phyloP scores from a whole-genome alignment of 2,888 invertebrate species.

The Nezara viridula region DNA sequence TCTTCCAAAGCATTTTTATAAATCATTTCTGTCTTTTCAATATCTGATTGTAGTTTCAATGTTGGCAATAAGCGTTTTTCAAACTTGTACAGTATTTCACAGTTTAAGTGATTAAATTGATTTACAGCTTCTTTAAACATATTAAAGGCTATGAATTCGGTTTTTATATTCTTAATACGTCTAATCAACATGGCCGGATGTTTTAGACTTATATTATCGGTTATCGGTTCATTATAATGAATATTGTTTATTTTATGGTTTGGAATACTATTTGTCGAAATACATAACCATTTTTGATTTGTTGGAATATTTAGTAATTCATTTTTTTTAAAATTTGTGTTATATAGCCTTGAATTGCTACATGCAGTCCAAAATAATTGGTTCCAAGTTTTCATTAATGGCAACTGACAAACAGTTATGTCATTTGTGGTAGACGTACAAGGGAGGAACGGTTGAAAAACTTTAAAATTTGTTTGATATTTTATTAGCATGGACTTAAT shows the following conservation, averaged over 20 bases:
- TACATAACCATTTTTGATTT: conserved; percentile 12
- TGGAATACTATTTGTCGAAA: background rate
- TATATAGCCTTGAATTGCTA: background rate
- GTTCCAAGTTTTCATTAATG: conserved; percentile 23
- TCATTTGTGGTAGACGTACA: background rate
- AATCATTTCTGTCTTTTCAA: conserved; percentile 31
- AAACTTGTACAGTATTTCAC: conserved; percentile 1
- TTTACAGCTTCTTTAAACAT: background rate
- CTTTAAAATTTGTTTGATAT: conserved; percentile 16
- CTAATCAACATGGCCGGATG: background rate
- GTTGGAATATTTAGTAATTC: background rate
- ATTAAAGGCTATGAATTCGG: background rate
- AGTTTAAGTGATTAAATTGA: background rate
- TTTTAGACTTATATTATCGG: background rate
- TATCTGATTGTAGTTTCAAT: background rate
- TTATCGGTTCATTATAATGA: background rate
- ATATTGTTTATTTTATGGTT: background rate
- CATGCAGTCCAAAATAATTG: background rate
- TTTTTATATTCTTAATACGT: background rate
- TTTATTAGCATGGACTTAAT: background rate
- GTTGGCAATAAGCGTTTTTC: background rate
- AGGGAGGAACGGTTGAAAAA: background rate
- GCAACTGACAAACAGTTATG: conserved; percentile 15
- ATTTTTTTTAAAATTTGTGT: background rate
- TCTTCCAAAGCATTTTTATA: conserved; percentile 18